A percentile compares a stretch with the other conserved stretches of the same genome.
Conservation (phyloP, 2,888 invertebrate species). For the Lissocephala sabroskyi region DNA sequence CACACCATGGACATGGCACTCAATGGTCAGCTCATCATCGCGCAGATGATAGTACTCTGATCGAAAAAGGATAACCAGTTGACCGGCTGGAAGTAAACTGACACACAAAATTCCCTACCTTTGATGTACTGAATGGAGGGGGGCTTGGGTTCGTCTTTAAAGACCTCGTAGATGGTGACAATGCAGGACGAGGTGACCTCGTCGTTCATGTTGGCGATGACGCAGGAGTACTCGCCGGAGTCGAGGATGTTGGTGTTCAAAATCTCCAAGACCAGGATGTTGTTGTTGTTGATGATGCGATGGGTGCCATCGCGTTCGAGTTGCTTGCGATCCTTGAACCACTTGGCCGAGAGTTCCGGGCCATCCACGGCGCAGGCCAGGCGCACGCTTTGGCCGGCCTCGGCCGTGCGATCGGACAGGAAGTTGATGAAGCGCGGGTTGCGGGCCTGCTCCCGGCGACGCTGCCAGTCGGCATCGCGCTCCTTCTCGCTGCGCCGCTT, state of each 20-base stretch:
- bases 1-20: constrained; percentile 72
- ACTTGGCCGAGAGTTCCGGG: constrained; percentile 80
- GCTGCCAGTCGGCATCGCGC: constrained; percentile 71
- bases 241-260: constrained; percentile 77
- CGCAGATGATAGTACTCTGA: constrained; percentile 72
- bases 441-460: constrained; percentile 69
- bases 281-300: constrained; percentile 74
- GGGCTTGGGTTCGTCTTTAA: constrained; percentile 80
- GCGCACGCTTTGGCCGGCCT: constrained; percentile 82
- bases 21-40: constrained; percentile 77
- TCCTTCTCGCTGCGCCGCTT: constrained; percentile 68
- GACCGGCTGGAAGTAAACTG: too few species aligned
- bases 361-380: constrained; percentile 86
- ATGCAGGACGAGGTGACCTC: constrained; percentile 81
- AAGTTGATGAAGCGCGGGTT: constrained; percentile 72
- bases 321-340: constrained; percentile 81
- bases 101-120: constrained; percentile 72
- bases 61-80: too few species aligned
- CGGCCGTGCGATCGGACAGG: constrained; percentile 83
- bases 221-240: constrained; percentile 79
- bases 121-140: constrained; percentile 83
- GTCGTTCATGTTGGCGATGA: constrained; percentile 83
- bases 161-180: constrained; percentile 83
- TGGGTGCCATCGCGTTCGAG: constrained; percentile 71
- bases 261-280: constrained; percentile 75